Conservation (phyloP, 1,140 invertebrate species). For the Drosophila arawakana region DNA sequence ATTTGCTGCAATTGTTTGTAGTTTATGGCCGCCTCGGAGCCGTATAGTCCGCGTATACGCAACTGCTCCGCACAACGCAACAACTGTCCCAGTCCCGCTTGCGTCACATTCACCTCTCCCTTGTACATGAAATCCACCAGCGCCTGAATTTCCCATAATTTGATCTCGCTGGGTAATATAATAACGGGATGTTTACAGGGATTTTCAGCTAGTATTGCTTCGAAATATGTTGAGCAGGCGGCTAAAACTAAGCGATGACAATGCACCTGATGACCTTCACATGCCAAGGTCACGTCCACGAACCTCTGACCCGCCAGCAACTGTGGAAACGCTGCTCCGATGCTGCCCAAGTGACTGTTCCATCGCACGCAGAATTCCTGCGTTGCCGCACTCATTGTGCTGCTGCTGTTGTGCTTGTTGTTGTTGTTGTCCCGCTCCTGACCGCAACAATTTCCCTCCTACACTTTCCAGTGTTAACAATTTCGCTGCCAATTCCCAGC, state of each 20-base stretch:
- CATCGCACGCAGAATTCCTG: slow-evolving; percentile 94
- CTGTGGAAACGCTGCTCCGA: slow-evolving; percentile 85
- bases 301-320: slow-evolving; percentile 93
- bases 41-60: slow-evolving; percentile 88
- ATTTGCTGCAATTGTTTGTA: slow-evolving; percentile 79
- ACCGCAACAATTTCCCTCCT: too few species aligned
- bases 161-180: slow-evolving; percentile 89
- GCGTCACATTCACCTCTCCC: slow-evolving; percentile 93
- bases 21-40: slow-evolving; percentile 84
- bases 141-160: slow-evolving; percentile 91
- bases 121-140: slow-evolving; percentile 95
- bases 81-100: slow-evolving; percentile 91
- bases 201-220: slow-evolving; percentile 91
- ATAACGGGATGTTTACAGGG: slow-evolving; percentile 94
- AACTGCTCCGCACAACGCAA: slow-evolving; percentile 92
- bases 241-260: slow-evolving; percentile 94
- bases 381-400: slow-evolving; percentile 85
- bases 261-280: slow-evolving; percentile 93
- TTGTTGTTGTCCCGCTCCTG: neutral
- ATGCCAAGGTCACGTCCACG: slow-evolving; percentile 95
- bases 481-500: too few species aligned
- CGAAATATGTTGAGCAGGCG: slow-evolving; percentile 93
- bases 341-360: slow-evolving; percentile 87
- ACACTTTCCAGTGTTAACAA: too few species aligned
- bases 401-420: neutral